Evolutionary conservation across 2,888 invertebrate genomes (phyloP).

Genomic region (Epistrophella euchroma): DNA sequence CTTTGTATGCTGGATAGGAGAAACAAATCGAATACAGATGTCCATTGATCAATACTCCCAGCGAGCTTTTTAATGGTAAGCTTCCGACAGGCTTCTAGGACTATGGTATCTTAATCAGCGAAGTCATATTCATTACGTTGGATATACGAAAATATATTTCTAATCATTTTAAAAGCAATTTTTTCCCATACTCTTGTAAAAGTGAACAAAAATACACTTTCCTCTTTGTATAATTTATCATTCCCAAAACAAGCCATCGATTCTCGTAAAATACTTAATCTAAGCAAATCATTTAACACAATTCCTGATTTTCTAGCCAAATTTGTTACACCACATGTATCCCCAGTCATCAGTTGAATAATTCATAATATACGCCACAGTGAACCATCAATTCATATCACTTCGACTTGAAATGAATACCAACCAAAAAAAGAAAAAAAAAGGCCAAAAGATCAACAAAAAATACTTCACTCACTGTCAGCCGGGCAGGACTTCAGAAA

Average conservation of each 20-base stretch:
- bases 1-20: no score
- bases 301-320: conserved; percentile 69
- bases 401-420: conserved; percentile 11
- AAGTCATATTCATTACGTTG: no score
- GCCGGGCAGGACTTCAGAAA: conserved; percentile 44
- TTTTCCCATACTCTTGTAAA: background rate
- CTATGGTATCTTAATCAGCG: no score
- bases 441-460: conserved; percentile 42
- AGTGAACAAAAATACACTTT: conserved; percentile 35
- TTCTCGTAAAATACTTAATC: conserved; percentile 2
- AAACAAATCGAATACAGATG: no score
- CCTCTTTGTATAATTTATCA: conserved; percentile 3
- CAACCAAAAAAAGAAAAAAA: background rate
- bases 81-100: no score
- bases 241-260: background rate
- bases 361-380: conserved; percentile 71
- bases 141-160: no score
- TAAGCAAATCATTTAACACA: conserved; percentile 34
- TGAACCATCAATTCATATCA: conserved; percentile 70
- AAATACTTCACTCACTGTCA: conserved; percentile 73
- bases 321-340: conserved; percentile 71
- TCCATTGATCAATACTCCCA: no score
- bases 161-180: background rate
- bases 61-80: no score
- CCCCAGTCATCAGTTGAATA: conserved; percentile 54